These are phyloP conservation scores for Nebria ingens DNA, from an alignment of 1,140 invertebrate species.

Conservation along the genomic window DNA sequence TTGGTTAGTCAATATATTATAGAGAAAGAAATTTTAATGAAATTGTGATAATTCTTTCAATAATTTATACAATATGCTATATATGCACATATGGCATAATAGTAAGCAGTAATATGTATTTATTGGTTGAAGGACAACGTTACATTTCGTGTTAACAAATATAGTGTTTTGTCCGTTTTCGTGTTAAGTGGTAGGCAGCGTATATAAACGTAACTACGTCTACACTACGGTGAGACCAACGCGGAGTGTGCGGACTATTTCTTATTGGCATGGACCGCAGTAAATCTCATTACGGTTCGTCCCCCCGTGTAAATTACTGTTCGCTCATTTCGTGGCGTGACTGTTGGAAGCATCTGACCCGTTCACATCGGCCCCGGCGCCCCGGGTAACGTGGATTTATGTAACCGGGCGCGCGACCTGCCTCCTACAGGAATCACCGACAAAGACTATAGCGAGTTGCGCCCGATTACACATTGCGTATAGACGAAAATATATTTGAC, in stretches of 20 bases:
- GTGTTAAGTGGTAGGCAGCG: no score
- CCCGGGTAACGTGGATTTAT: background rate
- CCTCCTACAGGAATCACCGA: background rate
- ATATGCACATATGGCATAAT: no score
- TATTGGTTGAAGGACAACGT: no score
- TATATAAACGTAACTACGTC: no score
- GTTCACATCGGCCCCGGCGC: constrained; percentile 17
- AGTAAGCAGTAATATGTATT: no score
- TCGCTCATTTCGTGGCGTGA: constrained; percentile 22
- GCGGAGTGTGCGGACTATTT: constrained; percentile 18
- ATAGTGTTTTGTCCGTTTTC: no score
- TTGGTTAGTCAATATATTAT: no score
- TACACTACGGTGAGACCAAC: background rate
- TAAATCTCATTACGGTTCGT: constrained; percentile 25
- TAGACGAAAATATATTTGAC: no score
- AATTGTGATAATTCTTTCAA: no score
- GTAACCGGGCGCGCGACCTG: background rate
- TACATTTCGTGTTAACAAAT: no score
- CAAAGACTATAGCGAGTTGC: background rate
- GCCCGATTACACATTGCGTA: background rate
- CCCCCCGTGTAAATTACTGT: constrained; percentile 24
- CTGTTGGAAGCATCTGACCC: constrained; percentile 15
- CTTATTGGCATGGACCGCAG: constrained; percentile 24
- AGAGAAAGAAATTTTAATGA: no score
- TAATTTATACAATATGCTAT: no score